phyloP scores from a whole-genome alignment of 2,113 vertebrate genomes.

The Paradoxurus hermaphroditus region DNA sequence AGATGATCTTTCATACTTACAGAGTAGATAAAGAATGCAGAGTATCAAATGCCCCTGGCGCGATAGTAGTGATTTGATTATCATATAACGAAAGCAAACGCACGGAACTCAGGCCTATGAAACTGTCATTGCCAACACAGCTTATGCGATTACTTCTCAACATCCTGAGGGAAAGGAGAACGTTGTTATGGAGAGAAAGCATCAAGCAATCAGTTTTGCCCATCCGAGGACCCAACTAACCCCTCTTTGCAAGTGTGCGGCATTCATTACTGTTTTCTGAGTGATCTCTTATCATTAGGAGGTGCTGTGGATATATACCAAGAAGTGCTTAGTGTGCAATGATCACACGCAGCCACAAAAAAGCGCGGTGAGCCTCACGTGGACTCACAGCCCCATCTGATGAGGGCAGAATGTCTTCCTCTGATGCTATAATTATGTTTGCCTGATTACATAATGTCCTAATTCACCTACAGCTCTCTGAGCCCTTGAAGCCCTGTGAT shows the following conservation, averaged over 20 bases:
- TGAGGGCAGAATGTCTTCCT: not conserved
- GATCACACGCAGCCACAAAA: not conserved
- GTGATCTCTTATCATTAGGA: not conserved
- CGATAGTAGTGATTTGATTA: constrained; percentile 97
- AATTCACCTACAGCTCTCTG: not conserved
- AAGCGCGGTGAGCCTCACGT: not conserved
- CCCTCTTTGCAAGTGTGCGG: not conserved
- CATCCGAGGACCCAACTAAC: not conserved
- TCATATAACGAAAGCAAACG: constrained; percentile 97
- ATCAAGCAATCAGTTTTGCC: not conserved
- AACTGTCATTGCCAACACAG: constrained; percentile 97
- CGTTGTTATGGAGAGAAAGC: constrained; percentile 23
- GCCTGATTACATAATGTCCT: not conserved
- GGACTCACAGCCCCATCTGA: not conserved
- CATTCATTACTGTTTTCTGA: not conserved
- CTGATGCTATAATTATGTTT: not conserved
- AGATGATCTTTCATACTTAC: constrained; percentile 82
- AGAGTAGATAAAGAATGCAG: constrained; percentile 96
- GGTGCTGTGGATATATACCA: not conserved
- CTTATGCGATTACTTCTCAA: constrained; percentile 96
- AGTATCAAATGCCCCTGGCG: constrained; percentile 94
- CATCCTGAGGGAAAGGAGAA: constrained; percentile 86
- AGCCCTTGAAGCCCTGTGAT: not conserved
- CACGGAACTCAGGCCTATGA: constrained; percentile 95
- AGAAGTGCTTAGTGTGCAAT: not conserved